Conservation (phyloP, 2,797 vertebrate genomes). For the Parauchenoglanis punctatus region DNA sequence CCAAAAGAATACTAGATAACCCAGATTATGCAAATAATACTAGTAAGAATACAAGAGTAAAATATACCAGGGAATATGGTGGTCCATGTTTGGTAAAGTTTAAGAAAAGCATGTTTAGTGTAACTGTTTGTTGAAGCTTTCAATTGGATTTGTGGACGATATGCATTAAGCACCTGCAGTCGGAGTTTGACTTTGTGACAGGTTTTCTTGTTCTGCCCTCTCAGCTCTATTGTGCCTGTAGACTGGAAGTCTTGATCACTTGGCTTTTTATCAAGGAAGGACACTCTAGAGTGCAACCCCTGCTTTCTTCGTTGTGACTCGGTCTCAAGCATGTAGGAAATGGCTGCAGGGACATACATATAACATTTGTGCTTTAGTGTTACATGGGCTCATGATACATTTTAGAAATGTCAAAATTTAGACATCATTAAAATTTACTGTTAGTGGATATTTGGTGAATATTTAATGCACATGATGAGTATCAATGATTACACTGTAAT, state of each 20-base stretch:
- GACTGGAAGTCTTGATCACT: constrained; percentile 75
- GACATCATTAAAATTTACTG: neutral
- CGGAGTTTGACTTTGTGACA: constrained; percentile 79
- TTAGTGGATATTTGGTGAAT: neutral
- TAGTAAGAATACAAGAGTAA: neutral
- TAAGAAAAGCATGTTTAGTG: neutral
- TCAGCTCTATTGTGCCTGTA: constrained; percentile 77
- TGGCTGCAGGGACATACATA: constrained; percentile 69
- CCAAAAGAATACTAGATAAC: neutral
- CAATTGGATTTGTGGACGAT: neutral
- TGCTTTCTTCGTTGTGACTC: constrained; percentile 83
- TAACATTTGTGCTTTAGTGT: constrained; percentile 44
- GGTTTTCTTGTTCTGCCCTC: constrained; percentile 75
- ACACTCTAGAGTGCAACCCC: constrained; percentile 81
- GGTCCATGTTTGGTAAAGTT: neutral
- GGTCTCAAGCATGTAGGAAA: constrained; percentile 82
- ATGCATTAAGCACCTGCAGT: constrained; percentile 80
- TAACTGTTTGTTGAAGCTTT: neutral
- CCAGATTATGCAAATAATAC: neutral
- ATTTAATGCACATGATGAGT: neutral
- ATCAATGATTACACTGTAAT: neutral
- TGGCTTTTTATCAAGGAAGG: constrained; percentile 73
- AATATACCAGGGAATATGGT: neutral
- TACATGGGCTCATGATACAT: neutral
- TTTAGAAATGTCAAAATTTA: neutral